Base-by-base conservation (phyloP, 2,797 vertebrate genomes). In the Darevskia mixta region DNA sequence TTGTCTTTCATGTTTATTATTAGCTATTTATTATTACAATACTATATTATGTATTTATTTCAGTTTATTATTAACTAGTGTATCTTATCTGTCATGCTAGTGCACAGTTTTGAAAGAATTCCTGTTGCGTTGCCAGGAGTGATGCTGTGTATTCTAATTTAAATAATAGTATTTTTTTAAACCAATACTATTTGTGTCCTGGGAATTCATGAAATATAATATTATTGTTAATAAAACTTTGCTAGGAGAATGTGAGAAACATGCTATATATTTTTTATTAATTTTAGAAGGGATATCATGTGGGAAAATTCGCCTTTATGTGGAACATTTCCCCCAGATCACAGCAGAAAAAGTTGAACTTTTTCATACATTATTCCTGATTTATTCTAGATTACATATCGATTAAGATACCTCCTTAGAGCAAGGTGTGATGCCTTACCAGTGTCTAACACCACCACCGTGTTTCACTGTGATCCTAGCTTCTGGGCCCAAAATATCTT, bases 401-500 rank as follows among this genome's bases (percentile, higher is more conserved):
- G 97, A 55, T 93, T 98, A 27, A 94, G 97, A 4, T 97, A 97
- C 84, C 97, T 98, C 80, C 97, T 98, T 82, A 97, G 97, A 91
- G 97, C 97, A 66, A 95, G 97, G 85, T 98, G 97, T 93, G 97
- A 98, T 91, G 96, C 97, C 80, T 96, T 97, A 15, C 97, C 97
- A 25, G 95, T 97, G 72, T 96, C 97, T 58, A 97, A 96, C 89
- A 96, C 96, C 55, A 96, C 94, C 83, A 96, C 98, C 89, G 97
- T 97, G 32, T 98, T 98, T 97, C 97, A 97, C 93, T 98, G 97
- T 96, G 97, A 98, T 95, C 97, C 97, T 17, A 97, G 96, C 92
- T 98, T 97, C 90, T 98, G 97, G 97, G 97, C 97, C 88, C 97
- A 97, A 95, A 97, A 98, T 92, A 98, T 98, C 94, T 97, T 98